phyloP scores from a whole-genome alignment of 2,113 vertebrate species.

The Pholis gunnellus region DNA sequence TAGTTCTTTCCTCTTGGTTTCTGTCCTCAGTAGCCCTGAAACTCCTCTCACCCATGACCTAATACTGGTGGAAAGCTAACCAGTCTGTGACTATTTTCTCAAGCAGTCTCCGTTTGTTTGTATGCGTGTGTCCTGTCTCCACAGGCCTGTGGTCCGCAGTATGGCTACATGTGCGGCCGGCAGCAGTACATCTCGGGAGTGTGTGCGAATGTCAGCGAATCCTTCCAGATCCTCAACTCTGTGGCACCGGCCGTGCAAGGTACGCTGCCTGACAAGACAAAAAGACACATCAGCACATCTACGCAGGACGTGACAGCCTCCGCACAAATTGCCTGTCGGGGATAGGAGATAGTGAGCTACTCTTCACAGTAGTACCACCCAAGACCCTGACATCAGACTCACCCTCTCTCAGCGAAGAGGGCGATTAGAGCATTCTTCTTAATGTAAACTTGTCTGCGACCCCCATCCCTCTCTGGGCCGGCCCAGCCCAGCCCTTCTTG shows the following conservation, averaged over 20 bases:
- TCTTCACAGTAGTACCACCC: constrained; percentile 48
- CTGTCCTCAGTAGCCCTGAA: constrained; percentile 46
- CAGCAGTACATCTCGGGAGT: constrained; percentile 95
- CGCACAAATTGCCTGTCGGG: constrained; percentile 22
- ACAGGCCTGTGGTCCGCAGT: constrained; percentile 97
- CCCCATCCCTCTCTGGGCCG: constrained; percentile 9
- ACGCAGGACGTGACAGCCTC: constrained; percentile 27
- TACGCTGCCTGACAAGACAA: constrained; percentile 69
- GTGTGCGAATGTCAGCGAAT: constrained; percentile 94
- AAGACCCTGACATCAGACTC: constrained; percentile 45
- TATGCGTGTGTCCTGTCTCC: constrained; percentile 58
- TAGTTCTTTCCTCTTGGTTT: constrained; percentile 66
- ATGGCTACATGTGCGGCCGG: constrained; percentile 94
- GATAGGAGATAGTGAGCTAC: constrained; percentile 56
- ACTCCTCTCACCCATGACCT: constrained; percentile 56
- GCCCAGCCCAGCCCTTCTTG: constrained; percentile 72
- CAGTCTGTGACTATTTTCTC: constrained; percentile 42
- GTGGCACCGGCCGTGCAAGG: constrained; percentile 91
- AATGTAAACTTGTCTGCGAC: constrained; percentile 69
- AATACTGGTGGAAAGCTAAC: constrained; percentile 59
- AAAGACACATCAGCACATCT: background rate
- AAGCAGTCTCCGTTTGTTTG: constrained; percentile 26
- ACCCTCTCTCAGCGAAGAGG: constrained; percentile 27
- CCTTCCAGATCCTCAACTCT: constrained; percentile 91
- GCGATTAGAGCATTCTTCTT: constrained; percentile 81